Base-by-base conservation (phyloP, 2,888 invertebrate genomes). In the Saturnia pavonia region DNA sequence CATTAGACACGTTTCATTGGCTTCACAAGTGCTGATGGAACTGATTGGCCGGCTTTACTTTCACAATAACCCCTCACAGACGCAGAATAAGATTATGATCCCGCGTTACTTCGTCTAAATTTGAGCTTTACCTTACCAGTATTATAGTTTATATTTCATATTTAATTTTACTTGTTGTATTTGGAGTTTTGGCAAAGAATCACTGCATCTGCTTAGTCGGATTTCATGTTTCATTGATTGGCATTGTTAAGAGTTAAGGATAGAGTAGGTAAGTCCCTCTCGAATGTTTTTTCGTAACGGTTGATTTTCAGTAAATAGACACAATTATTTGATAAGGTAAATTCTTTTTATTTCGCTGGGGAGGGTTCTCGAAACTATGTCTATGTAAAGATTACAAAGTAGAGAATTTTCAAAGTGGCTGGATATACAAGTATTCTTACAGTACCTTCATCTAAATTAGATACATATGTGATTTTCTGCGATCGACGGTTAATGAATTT, bases 151-250 rank as follows among this genome's bases (percentile, higher is more conserved):
- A 54, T 19, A 43, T 54, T 67, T n/a, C 12, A 16, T 54, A 19
- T 14, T 40, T 8, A 1, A 19, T 40, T 54, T 22, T 22, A 22
- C 9, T 57, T 67, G 54, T 70, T 70, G 51, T 70, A 67, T 70
- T 70, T 67, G 67, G 70, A 42, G 51, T 42, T 67, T 68, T 68
- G 45, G 60, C 45, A 63, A 68, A 82, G 84, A 85, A 85, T 86
- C 85, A 88, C 82, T 87, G 88, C 89, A 90, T 90, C 89, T 91
- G 87, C 87, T 91, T 91, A 89, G 85, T 77, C 81, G 89, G 88
- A 90, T 92, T 91, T 92, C 85, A 89, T 91, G 91, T 91, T 89
- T 90, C 90, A 90, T 88, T 91, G 92, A 91, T 91, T 92, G 89
- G 85, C 88, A 90, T 91, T 92, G 92, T 91, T 88, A 88, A 85